Base-by-base conservation (phyloP, 2,888 invertebrate species). In the Zygothrica quintamaculata region DNA sequence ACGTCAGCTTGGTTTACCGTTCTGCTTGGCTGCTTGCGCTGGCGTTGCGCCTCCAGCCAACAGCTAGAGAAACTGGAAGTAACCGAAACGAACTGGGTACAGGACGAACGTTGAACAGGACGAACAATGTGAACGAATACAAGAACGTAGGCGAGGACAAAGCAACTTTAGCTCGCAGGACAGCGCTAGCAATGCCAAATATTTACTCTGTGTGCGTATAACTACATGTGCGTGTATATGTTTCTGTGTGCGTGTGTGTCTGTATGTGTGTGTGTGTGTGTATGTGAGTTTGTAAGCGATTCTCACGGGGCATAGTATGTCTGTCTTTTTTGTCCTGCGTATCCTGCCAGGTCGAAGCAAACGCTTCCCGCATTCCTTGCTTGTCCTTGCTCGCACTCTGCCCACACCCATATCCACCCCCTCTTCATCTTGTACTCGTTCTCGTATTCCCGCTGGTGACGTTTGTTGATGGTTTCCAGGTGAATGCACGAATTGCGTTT, bases 391-490 rank as follows among this genome's bases (percentile, higher is more conserved):
- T n/a, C n/a, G n/a, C n/a, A n/a, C n/a, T n/a, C n/a, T n/a, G n/a
- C n/a, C n/a, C n/a, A n/a, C n/a, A 33, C 29, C 33, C 33, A 40
- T 39, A 33, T 42, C 42, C 31, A 22, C 40, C 25, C 13, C 25
- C 51, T 12, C 13, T 48, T 26, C 18, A 25, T 37, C 33, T 34
- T 34, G 9, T 48, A 37, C 15, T 48, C 33, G 42, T 44, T 39
- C 18, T 42, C 43, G 66, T 75, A 87, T 84, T 87, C 82, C 87
- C 87, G 85, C 82, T 87, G 87, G 85, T 87, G 87, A 84, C 86
- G 84, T 85, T 87, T 82, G 88, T 82, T 85, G 88, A 88, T 88
- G 84, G 87, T 85, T 88, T 88, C 84, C 88, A 88, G 87, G 84
- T 88, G 88, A 88, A 79, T 88, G 87, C 87, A 85, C 87, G 88